Conservation (phyloP, 2,797 vertebrate genomes). For the Lophius americanus region DNA sequence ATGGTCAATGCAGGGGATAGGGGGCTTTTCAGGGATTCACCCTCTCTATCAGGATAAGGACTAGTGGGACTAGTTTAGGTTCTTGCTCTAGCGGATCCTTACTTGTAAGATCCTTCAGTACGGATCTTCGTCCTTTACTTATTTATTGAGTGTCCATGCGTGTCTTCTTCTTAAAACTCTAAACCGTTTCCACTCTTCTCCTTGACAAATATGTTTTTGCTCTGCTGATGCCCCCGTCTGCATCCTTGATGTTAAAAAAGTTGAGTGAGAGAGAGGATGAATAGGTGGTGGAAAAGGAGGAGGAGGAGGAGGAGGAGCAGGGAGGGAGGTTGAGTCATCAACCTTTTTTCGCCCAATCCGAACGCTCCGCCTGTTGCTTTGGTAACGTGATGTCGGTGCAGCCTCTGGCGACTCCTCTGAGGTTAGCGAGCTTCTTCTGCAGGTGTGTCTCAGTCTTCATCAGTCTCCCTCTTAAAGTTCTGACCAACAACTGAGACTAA, state of each 20-base stretch:
- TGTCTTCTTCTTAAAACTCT: slow-evolving; percentile 10
- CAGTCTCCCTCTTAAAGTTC: slow-evolving; percentile 7
- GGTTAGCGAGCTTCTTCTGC: slow-evolving; percentile 49
- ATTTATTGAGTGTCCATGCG: neutral
- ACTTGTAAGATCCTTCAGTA: neutral
- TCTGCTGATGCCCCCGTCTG: slow-evolving; percentile 25
- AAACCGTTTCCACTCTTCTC: slow-evolving; percentile 10
- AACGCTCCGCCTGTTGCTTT: slow-evolving; percentile 75
- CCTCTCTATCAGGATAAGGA: too few species aligned
- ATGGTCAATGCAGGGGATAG: too few species aligned
- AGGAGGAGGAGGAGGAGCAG: slow-evolving; percentile 41
- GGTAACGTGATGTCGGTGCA: slow-evolving; percentile 78
- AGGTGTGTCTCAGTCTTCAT: slow-evolving; percentile 39
- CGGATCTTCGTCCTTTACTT: too few species aligned
- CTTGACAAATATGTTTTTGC: slow-evolving; percentile 9
- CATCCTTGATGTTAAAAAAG: slow-evolving; percentile 38
- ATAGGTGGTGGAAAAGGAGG: slow-evolving; percentile 12
- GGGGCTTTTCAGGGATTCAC: too few species aligned
- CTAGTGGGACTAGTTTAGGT: too few species aligned
- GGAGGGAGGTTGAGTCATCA: slow-evolving; percentile 72
- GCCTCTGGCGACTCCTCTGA: slow-evolving; percentile 67
- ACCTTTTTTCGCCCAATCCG: slow-evolving; percentile 65
- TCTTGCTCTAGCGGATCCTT: too few species aligned
- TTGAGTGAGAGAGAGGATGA: slow-evolving; percentile 54
- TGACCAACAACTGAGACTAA: slow-evolving; percentile 7